phyloP scores from a whole-genome alignment of 2,113 vertebrate genomes.

The Melozone crissalis region DNA sequence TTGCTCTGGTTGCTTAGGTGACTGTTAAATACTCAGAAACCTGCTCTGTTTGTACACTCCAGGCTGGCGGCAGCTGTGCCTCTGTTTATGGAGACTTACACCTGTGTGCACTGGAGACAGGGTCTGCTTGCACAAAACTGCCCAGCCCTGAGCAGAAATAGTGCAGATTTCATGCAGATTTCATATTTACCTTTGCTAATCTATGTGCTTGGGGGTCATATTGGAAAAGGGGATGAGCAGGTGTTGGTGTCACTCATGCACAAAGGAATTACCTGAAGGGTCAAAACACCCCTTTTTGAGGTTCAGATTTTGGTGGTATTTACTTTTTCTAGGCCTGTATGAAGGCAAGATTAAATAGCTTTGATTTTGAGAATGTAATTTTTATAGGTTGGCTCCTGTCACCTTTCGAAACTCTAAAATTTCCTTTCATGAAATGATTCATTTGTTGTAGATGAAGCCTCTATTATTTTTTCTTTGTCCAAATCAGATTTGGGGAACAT shows the following conservation, averaged over 20 bases:
- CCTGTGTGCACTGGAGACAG: not conserved
- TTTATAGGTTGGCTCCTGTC: not conserved
- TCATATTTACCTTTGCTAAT: not conserved
- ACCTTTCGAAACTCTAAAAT: not conserved
- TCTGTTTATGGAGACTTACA: not conserved
- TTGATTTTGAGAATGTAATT: not conserved
- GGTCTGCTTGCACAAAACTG: not conserved
- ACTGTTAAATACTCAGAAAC: not conserved
- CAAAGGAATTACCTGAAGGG: not conserved
- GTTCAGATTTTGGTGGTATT: not conserved
- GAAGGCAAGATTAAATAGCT: not conserved
- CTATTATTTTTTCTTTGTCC: not conserved
- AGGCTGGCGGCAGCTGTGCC: not conserved
- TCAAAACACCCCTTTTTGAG: not conserved
- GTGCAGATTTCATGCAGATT: not conserved
- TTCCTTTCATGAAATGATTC: not conserved
- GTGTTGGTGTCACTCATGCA: not conserved
- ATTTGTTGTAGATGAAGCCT: not conserved
- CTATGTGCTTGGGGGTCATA: not conserved
- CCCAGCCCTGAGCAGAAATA: too few species aligned
- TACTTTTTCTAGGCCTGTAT: rapidly evolving
- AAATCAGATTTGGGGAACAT: not conserved
- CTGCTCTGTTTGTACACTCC: not conserved
- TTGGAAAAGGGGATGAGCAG: not conserved
- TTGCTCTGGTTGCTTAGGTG: not conserved